Conservation (phyloP, 2,113 vertebrate genomes). For the Meriones unguiculatus region DNA sequence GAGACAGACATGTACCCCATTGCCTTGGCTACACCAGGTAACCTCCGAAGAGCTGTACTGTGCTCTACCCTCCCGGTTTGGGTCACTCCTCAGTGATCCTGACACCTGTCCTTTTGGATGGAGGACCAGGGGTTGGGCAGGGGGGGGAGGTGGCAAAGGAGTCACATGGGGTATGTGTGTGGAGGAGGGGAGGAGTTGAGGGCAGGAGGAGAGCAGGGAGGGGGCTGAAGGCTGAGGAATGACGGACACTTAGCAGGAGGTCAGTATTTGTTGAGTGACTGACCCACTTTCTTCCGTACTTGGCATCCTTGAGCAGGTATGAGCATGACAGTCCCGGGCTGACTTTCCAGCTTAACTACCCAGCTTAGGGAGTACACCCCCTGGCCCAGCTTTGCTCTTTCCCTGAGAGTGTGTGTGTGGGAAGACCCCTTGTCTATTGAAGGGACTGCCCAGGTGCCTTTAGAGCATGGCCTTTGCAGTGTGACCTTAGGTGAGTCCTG, state of each 20-base stretch:
- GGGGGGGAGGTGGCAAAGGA: background rate
- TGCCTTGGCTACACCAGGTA: constrained; percentile 62
- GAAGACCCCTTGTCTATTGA: background rate
- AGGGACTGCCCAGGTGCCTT: background rate
- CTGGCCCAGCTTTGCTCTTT: background rate
- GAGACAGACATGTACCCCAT: background rate
- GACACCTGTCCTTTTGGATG: background rate
- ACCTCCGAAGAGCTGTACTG: background rate
- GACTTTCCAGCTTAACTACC: background rate
- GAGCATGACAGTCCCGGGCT: background rate
- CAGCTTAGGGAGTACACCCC: background rate
- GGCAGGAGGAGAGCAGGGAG: background rate
- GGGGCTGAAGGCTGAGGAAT: background rate
- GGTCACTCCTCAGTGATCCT: background rate
- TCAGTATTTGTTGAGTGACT: background rate
- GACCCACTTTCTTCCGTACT: too few relatives aligned
- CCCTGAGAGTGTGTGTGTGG: too few relatives aligned
- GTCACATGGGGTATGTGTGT: background rate
- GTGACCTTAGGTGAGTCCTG: background rate
- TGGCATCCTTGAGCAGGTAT: background rate
- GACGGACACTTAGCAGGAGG: background rate
- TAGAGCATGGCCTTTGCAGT: background rate
- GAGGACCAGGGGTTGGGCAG: too few relatives aligned
- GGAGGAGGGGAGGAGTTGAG: background rate
- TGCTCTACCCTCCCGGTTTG: background rate